Percentiles rank a stretch among this genome's conserved stretches.
Conservation (phyloP, 2,888 invertebrate species). For the Thymelicus lineola region DNA sequence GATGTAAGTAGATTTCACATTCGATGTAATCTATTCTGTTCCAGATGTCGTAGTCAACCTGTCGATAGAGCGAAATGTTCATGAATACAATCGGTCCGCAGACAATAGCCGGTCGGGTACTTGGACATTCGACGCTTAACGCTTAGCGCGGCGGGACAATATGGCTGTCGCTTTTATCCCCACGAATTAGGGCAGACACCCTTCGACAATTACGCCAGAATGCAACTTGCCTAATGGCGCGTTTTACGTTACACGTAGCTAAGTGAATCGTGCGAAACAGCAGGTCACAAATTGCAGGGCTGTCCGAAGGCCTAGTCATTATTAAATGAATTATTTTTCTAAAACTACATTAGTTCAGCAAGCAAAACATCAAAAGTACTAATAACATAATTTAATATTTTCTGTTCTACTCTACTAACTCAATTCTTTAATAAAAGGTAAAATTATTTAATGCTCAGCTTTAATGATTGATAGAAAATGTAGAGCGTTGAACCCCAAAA, state of each 20-base stretch:
- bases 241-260: conserved; percentile 70
- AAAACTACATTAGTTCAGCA: too few relatives aligned
- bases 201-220: conserved; percentile 72
- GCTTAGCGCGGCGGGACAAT: conserved; percentile 73
- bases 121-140: conserved; percentile 48
- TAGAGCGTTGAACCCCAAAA: too few relatives aligned
- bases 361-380: too few relatives aligned
- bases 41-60: conserved; percentile 46
- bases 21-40: conserved; percentile 35
- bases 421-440: too few relatives aligned
- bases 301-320: conserved; percentile 42
- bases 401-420: too few relatives aligned
- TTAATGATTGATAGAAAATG: too few relatives aligned
- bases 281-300: conserved; percentile 56
- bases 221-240: conserved; percentile 71
- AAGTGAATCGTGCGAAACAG: conserved; percentile 69
- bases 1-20: conserved; percentile 13
- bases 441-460: too few relatives aligned
- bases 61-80: conserved; percentile 35
- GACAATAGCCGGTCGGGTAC: conserved; percentile 41
- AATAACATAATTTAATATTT: too few relatives aligned
- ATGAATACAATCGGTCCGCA: conserved; percentile 28
- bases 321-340: background rate
- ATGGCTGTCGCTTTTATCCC: conserved; percentile 60
- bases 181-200: conserved; percentile 76